Base-by-base conservation (phyloP, 2,888 invertebrate genomes). In the Apamea monoglypha region DNA sequence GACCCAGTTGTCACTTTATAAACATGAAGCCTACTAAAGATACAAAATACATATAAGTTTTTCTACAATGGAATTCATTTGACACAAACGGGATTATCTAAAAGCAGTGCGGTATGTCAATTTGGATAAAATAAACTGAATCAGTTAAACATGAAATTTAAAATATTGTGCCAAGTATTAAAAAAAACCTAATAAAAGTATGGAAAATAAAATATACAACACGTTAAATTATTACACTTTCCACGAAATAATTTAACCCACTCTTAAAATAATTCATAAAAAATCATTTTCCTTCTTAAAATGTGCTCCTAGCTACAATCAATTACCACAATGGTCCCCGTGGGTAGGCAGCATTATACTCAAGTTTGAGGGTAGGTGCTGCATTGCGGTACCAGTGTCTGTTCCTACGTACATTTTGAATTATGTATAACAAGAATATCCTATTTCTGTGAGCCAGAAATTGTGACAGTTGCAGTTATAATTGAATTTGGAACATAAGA, bases 371-470 rank as follows among this genome's bases (percentile, higher is more conserved):
- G 69, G 73, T 76, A 81, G 83, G 78, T 87, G 88, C 91, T 93
- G 93, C 93, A 93, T 80, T 93, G 93, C 93, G 91, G 91, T 82
- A 83, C 47, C 69, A 47, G 40, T 71, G 61, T 76, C 74, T 85
- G 63, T 78, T 61, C 61, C 82, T 82, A 81, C 83, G 84, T 88
- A 89, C 83, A 89, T 85, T 91, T 89, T 93, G 91, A 92, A 92
- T 93, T 90, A 92, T 91, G 89, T 91, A 90, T 88, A 88, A 78
- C 80, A 76, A 89, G 88, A 89, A 89, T 76, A 76, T 83, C 25
- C 44, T 80, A 79, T 77, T 84, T 59, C n/a, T 84, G 63, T 50
- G 59, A 56, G 69, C 18, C 36, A 71, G 68, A n/a, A 70, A 76
- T 63, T 50, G 68, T 84, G 85, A 86, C 84, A 81, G 56, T 74